Conservation (phyloP, 1,140 invertebrate species). For the Acromyrmex charruanus region DNA sequence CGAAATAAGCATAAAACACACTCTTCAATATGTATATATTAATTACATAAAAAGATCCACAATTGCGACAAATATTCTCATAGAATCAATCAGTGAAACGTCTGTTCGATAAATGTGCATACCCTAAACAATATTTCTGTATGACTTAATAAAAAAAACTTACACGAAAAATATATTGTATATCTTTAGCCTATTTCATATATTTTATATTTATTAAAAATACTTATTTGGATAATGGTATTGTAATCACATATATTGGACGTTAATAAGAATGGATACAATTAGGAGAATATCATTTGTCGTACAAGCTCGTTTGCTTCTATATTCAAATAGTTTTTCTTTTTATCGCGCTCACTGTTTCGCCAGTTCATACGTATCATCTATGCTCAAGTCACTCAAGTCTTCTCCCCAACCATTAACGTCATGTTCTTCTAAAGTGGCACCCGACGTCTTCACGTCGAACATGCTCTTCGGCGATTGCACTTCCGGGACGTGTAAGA, state of each 20-base stretch:
- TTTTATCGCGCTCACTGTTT: conserved; percentile 11
- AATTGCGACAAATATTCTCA: background rate
- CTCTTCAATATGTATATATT: background rate
- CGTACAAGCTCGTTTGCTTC: background rate
- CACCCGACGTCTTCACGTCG: conserved; percentile 77
- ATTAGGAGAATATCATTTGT: conserved; percentile 23
- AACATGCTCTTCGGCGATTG: conserved; percentile 80
- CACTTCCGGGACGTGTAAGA: conserved; percentile 82
- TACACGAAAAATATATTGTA: background rate
- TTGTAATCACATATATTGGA: conserved; percentile 31
- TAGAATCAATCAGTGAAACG: no score
- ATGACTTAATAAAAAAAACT: background rate
- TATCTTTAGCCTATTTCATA: background rate
- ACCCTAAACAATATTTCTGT: background rate
- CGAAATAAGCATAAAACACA: background rate
- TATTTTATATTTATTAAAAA: conserved; percentile 61
- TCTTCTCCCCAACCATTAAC: conserved; percentile 83
- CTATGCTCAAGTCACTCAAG: conserved; percentile 81
- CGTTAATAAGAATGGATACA: conserved; percentile 25
- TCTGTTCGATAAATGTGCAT: background rate
- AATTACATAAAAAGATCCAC: background rate
- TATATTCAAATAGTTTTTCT: conserved; percentile 5
- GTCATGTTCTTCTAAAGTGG: conserved; percentile 68
- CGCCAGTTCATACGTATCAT: conserved; percentile 58
- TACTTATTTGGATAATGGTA: conserved; percentile 28